Conservation (phyloP, 2,797 vertebrate genomes). For the Semaprochilodus insignis region DNA sequence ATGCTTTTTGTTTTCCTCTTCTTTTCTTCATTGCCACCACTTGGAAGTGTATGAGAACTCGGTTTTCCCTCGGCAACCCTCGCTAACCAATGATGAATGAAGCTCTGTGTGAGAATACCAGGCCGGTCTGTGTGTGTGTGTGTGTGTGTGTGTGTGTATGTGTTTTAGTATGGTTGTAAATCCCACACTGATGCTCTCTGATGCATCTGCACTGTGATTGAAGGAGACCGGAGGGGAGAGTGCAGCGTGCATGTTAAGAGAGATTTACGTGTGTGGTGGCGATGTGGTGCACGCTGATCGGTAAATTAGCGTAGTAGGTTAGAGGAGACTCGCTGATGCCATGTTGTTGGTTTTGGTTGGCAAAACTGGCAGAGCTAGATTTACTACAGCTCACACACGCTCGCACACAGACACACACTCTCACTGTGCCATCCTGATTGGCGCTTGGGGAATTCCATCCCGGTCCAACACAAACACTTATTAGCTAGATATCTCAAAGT, state of each 20-base stretch:
- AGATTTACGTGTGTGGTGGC: constrained; percentile 57
- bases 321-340: constrained; percentile 53
- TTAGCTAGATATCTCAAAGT: constrained; percentile 56
- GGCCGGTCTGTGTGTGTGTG: constrained; percentile 67
- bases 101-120: constrained; percentile 90
- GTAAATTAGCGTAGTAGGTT: constrained; percentile 50
- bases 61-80: constrained; percentile 86
- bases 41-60: constrained; percentile 87
- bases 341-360: constrained; percentile 70
- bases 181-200: constrained; percentile 69
- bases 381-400: constrained; percentile 61
- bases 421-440: constrained; percentile 38
- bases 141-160: background rate
- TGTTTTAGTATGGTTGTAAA: constrained; percentile 85
- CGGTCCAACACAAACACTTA: constrained; percentile 54
- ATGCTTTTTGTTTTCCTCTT: no score
- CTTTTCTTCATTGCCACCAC: constrained; percentile 70
- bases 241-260: constrained; percentile 27
- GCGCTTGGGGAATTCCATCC: constrained; percentile 46
- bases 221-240: constrained; percentile 54
- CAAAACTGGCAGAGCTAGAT: constrained; percentile 74
- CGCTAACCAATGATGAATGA: constrained; percentile 90
- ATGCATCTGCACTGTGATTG: constrained; percentile 66
- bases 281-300: constrained; percentile 62
- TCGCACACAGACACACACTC: constrained; percentile 36